phyloP scores from a whole-genome alignment of 23 tunicate genomes.

The Ascidia mentula region DNA sequence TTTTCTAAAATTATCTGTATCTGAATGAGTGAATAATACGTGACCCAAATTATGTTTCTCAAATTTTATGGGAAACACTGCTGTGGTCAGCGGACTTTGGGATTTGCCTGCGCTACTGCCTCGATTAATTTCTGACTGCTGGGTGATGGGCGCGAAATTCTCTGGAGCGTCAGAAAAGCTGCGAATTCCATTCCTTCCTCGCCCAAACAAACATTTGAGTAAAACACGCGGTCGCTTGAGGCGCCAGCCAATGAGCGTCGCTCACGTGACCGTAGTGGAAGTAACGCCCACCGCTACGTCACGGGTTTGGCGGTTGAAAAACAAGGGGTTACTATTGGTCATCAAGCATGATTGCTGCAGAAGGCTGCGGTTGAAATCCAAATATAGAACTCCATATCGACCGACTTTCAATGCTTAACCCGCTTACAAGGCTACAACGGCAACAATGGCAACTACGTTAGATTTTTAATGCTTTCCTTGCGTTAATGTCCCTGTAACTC shows the following conservation, averaged over 20 bases:
- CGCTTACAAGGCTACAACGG: too few species aligned
- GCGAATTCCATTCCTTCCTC: not conserved
- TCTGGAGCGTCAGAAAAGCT: not conserved
- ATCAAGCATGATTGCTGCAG: not conserved
- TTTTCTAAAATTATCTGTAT: too few species aligned
- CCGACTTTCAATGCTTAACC: too few species aligned
- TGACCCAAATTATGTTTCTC: not conserved
- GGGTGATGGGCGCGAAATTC: not conserved
- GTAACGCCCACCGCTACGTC: conserved; percentile 10
- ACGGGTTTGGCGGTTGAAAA: conserved; percentile 1
- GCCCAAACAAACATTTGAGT: not conserved
- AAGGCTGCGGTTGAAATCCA: not conserved
- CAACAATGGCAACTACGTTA: too few species aligned
- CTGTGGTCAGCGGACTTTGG: not conserved
- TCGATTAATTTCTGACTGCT: not conserved
- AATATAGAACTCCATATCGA: too few species aligned
- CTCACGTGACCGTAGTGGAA: conserved; percentile 12
- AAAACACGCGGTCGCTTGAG: not conserved
- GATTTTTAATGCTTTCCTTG: too few species aligned
- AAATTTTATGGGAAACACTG: not conserved
- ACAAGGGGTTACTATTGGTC: conserved; percentile 11
- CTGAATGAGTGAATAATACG: too few species aligned
- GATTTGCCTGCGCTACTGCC: not conserved
- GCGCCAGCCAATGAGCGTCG: not conserved
- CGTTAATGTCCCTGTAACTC: too few species aligned